Conservation (phyloP, 2,888 invertebrate species). For the Eustalomyia histrio region DNA sequence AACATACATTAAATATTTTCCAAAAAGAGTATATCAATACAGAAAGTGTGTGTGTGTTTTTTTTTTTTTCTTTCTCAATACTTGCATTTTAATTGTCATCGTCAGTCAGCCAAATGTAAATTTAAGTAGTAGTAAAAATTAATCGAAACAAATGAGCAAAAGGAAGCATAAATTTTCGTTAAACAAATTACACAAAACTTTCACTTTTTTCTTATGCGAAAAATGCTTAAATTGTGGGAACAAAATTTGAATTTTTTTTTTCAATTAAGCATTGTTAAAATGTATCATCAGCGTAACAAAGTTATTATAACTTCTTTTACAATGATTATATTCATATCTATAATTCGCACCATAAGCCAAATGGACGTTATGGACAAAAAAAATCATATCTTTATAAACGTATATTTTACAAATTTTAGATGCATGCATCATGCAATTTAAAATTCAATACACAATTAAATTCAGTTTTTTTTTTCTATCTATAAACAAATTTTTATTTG, state of each 20-base stretch:
- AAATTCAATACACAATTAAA: not conserved
- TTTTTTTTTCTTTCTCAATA: constrained; percentile 1
- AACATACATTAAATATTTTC: constrained; percentile 20
- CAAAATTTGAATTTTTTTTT: not conserved
- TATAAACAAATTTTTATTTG: too few relatives aligned
- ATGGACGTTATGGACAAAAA: not conserved
- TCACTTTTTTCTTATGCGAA: constrained; percentile 20
- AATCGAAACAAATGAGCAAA: constrained; percentile 8
- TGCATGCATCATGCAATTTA: not conserved
- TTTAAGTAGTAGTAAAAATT: constrained; percentile 25
- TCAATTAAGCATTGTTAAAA: not conserved
- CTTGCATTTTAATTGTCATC: constrained; percentile 21
- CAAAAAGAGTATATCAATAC: constrained; percentile 7
- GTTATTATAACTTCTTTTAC: not conserved
- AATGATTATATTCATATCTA: not conserved
- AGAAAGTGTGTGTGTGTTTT: too few relatives aligned
- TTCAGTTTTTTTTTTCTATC: too few relatives aligned
- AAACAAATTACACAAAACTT: constrained; percentile 30
- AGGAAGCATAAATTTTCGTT: not conserved
- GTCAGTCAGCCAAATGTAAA: constrained; percentile 38
- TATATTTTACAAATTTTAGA: not conserved
- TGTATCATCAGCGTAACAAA: not conserved
- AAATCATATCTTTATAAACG: not conserved
- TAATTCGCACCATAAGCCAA: not conserved
- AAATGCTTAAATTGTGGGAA: constrained; percentile 5